These are phyloP conservation scores for Podocnemis expansa DNA, from an alignment of 2,113 vertebrate genomes.

Conservation along the genomic window DNA sequence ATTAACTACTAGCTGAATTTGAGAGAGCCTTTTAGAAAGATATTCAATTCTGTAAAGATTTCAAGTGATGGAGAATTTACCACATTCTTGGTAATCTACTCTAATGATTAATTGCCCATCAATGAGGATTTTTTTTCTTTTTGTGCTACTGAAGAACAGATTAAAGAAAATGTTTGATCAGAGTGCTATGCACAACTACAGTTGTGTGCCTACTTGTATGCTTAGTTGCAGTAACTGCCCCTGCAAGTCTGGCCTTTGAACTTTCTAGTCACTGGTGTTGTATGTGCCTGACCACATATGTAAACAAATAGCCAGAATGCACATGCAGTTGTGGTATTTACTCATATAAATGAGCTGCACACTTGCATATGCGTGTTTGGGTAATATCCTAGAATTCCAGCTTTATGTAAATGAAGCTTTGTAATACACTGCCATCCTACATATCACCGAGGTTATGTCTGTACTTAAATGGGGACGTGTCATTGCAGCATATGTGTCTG, in stretches of 20 bases:
- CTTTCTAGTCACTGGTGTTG: neutral
- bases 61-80: neutral
- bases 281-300: neutral
- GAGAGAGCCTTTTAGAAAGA: neutral
- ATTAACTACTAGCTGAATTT: neutral
- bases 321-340: neutral
- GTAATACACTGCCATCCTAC: neutral
- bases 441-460: neutral
- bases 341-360: neutral
- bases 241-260: neutral
- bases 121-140: neutral
- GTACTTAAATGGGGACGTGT: neutral
- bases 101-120: neutral
- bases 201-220: neutral
- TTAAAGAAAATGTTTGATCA: neutral
- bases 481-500: neutral
- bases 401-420: conserved; percentile 35
- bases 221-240: neutral
- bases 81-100: neutral
- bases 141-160: neutral
- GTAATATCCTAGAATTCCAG: conserved; percentile 38
- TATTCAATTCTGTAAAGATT: neutral
- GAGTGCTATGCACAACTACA: neutral
- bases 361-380: neutral
- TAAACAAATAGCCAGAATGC: neutral